Evolutionary conservation across 2,113 vertebrate genomes (phyloP).

Genomic region (Melanocharis versteri): DNA sequence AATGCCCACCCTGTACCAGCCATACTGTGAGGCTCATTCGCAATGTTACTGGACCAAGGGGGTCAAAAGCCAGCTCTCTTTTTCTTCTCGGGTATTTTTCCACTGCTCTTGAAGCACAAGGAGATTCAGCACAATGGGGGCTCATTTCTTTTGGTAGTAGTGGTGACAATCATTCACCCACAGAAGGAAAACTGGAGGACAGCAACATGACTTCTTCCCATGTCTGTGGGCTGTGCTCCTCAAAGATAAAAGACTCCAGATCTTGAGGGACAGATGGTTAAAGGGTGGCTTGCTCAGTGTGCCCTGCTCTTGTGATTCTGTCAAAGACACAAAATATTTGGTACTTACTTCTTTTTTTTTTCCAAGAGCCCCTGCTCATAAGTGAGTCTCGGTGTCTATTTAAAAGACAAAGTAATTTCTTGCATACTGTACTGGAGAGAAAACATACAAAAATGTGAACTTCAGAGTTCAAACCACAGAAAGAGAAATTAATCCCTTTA

Average conservation of each 20-base stretch:
- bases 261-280: constrained; percentile 7
- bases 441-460: background rate
- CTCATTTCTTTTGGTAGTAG: background rate
- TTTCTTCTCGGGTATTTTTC: background rate
- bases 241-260: background rate
- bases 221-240: background rate
- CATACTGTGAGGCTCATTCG: background rate
- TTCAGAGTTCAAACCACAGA: constrained; percentile 4
- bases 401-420: constrained; percentile 12
- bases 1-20: background rate
- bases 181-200: background rate
- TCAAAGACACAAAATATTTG: background rate
- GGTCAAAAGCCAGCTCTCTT: background rate
- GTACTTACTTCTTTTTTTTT: background rate
- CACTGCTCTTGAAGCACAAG: background rate
- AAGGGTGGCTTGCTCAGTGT: background rate
- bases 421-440: background rate
- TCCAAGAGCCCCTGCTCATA: background rate
- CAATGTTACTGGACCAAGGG: background rate
- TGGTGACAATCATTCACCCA: background rate
- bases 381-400: background rate
- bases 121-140: background rate
- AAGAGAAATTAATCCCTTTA: background rate
- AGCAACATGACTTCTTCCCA: background rate
- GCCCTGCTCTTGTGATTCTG: background rate